Percentiles rank a stretch among this genome's conserved stretches.
Evolutionary conservation across 1,140 invertebrate genomes (phyloP).

Genomic region (Trinorchestia longiramus): DNA sequence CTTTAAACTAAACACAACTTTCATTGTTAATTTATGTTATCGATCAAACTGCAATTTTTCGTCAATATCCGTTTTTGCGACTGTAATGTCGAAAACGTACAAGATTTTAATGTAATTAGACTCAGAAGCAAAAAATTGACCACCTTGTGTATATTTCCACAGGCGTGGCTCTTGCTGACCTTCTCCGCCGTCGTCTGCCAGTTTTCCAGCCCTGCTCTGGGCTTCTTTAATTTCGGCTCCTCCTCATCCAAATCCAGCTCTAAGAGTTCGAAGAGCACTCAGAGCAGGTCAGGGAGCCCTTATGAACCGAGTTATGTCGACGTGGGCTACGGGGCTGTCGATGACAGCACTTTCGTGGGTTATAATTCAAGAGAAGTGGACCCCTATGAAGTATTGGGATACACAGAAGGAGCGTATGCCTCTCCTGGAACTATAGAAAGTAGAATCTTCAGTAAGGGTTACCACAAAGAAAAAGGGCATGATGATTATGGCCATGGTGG

Average conservation of each 20-base stretch:
- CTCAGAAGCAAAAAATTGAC: too few species aligned
- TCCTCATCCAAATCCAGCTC: conserved; percentile 8
- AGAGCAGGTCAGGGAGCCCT: background rate
- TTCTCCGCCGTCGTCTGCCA: background rate
- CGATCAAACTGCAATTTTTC: too few species aligned
- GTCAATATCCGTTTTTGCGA: too few species aligned
- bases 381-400: background rate
- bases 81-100: too few species aligned
- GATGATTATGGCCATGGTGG: conserved; percentile 16
- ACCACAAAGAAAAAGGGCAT: background rate
- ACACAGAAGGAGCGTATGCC: background rate
- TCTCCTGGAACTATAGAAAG: background rate
- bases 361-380: background rate
- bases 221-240: conserved; percentile 30
- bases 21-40: too few species aligned
- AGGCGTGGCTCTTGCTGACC: background rate
- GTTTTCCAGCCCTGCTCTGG: background rate
- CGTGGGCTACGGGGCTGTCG: conserved; percentile 13
- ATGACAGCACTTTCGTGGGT: background rate
- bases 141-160: background rate
- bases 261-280: background rate
- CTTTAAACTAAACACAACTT: too few species aligned
- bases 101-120: too few species aligned
- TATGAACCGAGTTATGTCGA: background rate
- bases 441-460: conserved; percentile 12